Evolutionary conservation across 2,113 vertebrate genomes (phyloP).

Genomic region (Oncorhynchus kisutch): DNA sequence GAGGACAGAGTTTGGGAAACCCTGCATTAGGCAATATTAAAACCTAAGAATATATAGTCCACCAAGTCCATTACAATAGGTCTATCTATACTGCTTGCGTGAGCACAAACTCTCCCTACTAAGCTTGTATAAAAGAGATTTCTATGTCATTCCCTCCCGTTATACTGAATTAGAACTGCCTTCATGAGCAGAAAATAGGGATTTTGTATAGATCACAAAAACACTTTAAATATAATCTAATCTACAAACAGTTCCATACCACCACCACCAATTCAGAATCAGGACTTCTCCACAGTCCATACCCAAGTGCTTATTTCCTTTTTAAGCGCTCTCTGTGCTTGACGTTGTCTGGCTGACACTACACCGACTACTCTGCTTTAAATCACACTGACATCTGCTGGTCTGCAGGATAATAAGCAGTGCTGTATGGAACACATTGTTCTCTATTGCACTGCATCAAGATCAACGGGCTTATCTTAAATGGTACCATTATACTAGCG

Average conservation of each 20-base stretch:
- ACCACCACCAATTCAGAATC: background rate
- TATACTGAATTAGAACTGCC: conserved; percentile 4
- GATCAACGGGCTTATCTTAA: background rate
- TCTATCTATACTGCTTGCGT: background rate
- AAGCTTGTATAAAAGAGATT: background rate
- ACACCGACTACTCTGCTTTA: conserved; percentile 46
- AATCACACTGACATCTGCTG: conserved; percentile 72
- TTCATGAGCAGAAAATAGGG: conserved; percentile 39
- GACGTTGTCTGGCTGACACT: conserved; percentile 69
- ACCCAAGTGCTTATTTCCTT: conserved; percentile 57
- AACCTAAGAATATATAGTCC: too few species aligned
- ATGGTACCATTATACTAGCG: background rate
- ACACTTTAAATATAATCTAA: background rate
- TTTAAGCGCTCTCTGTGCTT: conserved; percentile 61
- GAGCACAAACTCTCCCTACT: background rate
- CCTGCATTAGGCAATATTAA: too few species aligned
- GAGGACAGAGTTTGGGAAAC: too few species aligned
- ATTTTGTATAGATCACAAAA: conserved; percentile 41
- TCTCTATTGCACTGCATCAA: conserved; percentile 2
- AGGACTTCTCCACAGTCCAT: background rate
- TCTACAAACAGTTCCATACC: background rate
- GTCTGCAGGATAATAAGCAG: background rate
- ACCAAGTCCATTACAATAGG: too few species aligned
- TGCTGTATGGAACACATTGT: conserved; percentile 40
- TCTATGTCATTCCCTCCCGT: background rate